These are phyloP conservation scores for Podargus strigoides DNA, from an alignment of 2,797 vertebrate species.

Conservation along the genomic window DNA sequence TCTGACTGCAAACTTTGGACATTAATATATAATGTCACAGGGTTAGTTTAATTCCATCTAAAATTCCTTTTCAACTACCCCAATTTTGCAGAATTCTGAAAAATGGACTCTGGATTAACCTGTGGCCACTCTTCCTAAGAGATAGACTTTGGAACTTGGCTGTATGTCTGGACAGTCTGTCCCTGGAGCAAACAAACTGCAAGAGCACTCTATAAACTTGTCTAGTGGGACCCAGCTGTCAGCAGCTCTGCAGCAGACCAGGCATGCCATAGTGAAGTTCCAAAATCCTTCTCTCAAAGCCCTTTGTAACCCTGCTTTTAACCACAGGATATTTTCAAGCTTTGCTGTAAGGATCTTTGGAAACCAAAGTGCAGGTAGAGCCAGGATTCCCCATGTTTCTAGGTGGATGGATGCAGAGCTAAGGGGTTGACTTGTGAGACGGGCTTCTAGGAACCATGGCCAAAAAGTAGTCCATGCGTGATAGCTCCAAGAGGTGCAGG, in stretches of 20 bases:
- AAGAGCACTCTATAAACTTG: background rate
- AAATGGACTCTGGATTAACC: background rate
- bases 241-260: background rate
- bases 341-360: background rate
- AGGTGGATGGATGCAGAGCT: background rate
- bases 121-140: background rate
- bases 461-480: fast-evolving
- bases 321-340: background rate
- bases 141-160: background rate
- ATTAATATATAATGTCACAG: background rate
- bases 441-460: background rate
- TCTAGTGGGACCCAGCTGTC: background rate
- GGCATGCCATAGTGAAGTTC: too few species aligned
- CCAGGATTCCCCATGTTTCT: background rate
- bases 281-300: background rate
- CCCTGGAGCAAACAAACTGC: background rate
- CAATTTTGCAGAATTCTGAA: background rate
- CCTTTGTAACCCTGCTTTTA: background rate
- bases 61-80: background rate
- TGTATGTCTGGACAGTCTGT: background rate
- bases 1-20: background rate
- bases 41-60: background rate
- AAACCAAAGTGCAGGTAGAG: background rate
- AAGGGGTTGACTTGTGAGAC: background rate
- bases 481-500: background rate